Percentiles rank a stretch among this genome's conserved stretches.
Conservation (phyloP, 2,113 vertebrate genomes). For the Strix uralensis region DNA sequence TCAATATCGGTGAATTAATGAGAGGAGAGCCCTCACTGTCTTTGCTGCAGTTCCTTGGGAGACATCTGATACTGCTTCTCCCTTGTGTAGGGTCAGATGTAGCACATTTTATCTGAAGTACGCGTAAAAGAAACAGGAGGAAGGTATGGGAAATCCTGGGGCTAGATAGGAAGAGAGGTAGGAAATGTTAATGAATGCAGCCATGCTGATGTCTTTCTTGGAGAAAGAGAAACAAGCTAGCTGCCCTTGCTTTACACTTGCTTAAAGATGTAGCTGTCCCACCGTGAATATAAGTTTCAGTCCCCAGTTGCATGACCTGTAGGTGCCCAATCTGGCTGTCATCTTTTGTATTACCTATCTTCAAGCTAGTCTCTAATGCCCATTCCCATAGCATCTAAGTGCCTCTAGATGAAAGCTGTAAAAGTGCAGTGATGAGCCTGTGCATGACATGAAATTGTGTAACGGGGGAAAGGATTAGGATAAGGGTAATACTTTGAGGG, state of each 20-base stretch:
- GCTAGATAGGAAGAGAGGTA: neutral
- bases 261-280: constrained; percentile 41
- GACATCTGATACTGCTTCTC: neutral
- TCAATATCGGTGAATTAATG: neutral
- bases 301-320: neutral
- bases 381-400: constrained; percentile 29
- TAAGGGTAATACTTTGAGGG: neutral
- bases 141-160: constrained; percentile 8
- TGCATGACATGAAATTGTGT: neutral
- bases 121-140: constrained; percentile 11
- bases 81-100: neutral
- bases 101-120: constrained; percentile 13
- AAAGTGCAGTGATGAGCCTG: neutral
- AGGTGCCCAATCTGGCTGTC: constrained; percentile 17
- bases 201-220: constrained; percentile 39
- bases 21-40: neutral
- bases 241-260: constrained; percentile 37
- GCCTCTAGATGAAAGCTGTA: constrained; percentile 31
- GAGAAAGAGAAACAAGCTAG: neutral
- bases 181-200: constrained; percentile 41
- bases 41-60: neutral
- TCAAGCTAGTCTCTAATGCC: constrained; percentile 38
- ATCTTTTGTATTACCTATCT: constrained; percentile 31
- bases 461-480: neutral
- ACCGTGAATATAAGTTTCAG: constrained; percentile 21